Conservation (phyloP, 1,140 invertebrate species). For the Neelides sp. region DNA sequence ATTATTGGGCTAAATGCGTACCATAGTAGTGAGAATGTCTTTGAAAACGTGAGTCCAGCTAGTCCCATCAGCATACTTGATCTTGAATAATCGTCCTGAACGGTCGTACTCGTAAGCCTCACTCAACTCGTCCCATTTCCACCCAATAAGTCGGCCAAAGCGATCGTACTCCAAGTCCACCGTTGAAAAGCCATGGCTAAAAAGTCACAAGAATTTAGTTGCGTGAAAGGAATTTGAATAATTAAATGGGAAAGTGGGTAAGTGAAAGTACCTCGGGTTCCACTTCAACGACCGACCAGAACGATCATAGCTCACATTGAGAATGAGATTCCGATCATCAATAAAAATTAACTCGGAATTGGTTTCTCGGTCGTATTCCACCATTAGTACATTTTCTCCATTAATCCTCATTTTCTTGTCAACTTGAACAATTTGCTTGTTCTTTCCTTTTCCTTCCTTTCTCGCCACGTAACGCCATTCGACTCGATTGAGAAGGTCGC, state of each 20-base stretch:
- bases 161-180: slow-evolving; percentile 86
- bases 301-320: slow-evolving; percentile 83
- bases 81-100: slow-evolving; percentile 69
- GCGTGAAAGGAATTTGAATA: not conserved
- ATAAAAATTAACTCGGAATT: slow-evolving; percentile 80
- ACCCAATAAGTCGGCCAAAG: slow-evolving; percentile 73
- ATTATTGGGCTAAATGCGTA: slow-evolving; percentile 39
- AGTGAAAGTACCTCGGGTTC: slow-evolving; percentile 53
- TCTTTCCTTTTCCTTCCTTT: slow-evolving; percentile 41
- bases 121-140: slow-evolving; percentile 81
- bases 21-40: slow-evolving; percentile 70
- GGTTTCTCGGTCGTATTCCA: slow-evolving; percentile 82
- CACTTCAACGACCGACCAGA: slow-evolving; percentile 79
- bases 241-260: not conserved
- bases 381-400: slow-evolving; percentile 75
- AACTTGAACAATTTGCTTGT: slow-evolving; percentile 55
- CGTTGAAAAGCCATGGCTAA: slow-evolving; percentile 48
- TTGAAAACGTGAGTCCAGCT: slow-evolving; percentile 75
- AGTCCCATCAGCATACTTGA: slow-evolving; percentile 73
- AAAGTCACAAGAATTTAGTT: not conserved
- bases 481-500: slow-evolving; percentile 79
- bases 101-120: slow-evolving; percentile 79
- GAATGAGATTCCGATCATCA: slow-evolving; percentile 71
- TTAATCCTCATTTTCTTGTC: slow-evolving; percentile 73
- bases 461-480: slow-evolving; percentile 86